Base-by-base conservation (phyloP, 2,888 invertebrate species). In the Ectobius pallidus region DNA sequence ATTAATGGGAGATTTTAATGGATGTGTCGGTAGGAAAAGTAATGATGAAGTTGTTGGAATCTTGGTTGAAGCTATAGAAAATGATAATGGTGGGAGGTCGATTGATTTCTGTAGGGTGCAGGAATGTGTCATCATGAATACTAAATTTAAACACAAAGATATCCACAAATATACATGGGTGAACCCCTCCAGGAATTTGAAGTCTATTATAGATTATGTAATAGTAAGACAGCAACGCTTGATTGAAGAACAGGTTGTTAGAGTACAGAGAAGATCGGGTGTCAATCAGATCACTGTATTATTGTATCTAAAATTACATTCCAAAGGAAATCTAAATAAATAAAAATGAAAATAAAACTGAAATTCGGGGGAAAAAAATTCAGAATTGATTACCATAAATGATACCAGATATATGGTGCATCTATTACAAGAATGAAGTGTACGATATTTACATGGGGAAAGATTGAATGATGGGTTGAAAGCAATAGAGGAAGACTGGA, bases 41-140 rank as follows among this genome's bases (percentile, higher is more conserved):
- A 55, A 55, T 55, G 22, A 16, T 55, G 9, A 55, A 6, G 22
- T 55, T 22, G n/a, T 55, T 55, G 55, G 55, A 22, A 2, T 22
- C 9, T 22, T 20, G 55, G 55, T 20, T 22, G 55, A 55, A 55
- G 55, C 11, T 22, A 22, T 22, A 16, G 25, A 55, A 55, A 55
- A 55, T 55, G 55, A 55, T 25, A 55, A 55, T 55, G 55, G 55
- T 55, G 22, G 55, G 25, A 55, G 27, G n/a, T 55, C 9, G 27
- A 55, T 25, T 55, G 55, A 55, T 6, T 55, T 55, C n/a, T 55
- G 55, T 25, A 6, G 22, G n/a, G 55, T 22, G n/a, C 55, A 55
- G n/a, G 55, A 55, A 55, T 55, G 55, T 55, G 55, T 55, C 22
- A n/a, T 55, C n/a, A 55, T 55, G 55, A 55, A 55, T 22, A n/a